Evolutionary conservation across 2,113 vertebrate species (phyloP).

Genomic region (Trinectes maculatus): DNA sequence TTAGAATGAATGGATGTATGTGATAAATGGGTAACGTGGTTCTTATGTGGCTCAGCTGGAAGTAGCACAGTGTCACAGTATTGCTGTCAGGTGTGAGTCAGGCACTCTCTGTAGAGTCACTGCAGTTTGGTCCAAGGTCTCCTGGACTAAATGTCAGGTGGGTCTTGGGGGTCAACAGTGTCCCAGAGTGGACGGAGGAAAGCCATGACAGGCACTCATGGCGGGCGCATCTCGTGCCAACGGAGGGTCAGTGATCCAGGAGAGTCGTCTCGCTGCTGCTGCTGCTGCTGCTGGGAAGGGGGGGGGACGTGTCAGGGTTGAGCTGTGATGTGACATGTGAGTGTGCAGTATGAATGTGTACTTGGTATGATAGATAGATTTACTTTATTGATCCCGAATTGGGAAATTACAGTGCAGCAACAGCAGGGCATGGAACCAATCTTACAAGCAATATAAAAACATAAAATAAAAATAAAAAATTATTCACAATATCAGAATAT

Average conservation of each 20-base stretch:
- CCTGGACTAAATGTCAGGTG: background rate
- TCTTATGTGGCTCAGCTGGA: slow-evolving; percentile 20
- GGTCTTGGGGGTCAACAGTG: background rate
- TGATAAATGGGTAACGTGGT: background rate
- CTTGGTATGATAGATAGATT: too few species aligned
- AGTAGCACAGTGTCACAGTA: slow-evolving; percentile 18
- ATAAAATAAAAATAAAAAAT: too few species aligned
- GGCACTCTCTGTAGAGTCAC: slow-evolving; percentile 6
- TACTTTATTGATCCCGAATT: too few species aligned
- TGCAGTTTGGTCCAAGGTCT: background rate
- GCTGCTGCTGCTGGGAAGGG: background rate
- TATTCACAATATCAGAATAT: too few species aligned
- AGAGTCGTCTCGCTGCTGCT: slow-evolving; percentile 10
- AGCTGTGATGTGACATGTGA: too few species aligned
- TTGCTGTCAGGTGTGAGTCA: slow-evolving; percentile 17
- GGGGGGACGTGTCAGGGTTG: background rate
- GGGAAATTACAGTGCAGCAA: too few species aligned
- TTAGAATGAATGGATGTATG: slow-evolving; percentile 7
- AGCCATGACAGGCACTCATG: slow-evolving; percentile 37
- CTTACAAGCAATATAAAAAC: too few species aligned
- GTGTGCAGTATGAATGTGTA: too few species aligned
- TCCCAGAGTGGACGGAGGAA: background rate
- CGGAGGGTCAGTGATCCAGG: background rate
- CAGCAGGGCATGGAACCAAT: too few species aligned
- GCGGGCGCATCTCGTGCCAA: slow-evolving; percentile 1